Percentiles rank a stretch among this genome's conserved stretches.
These are phyloP conservation scores for Nothocercus julius DNA, from an alignment of 2,113 vertebrate genomes.

Conservation along the genomic window DNA sequence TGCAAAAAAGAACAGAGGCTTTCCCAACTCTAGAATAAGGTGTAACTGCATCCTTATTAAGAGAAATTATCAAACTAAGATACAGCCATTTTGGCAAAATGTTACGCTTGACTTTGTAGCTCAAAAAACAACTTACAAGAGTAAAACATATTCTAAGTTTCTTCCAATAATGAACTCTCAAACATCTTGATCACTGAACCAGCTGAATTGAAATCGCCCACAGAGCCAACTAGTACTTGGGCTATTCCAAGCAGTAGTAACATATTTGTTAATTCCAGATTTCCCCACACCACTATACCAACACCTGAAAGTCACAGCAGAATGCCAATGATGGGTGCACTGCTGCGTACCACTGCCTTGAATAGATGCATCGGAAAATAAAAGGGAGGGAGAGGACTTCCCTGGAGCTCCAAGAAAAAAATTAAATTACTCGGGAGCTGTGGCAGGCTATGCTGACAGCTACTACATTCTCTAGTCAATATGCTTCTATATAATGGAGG, in stretches of 20 bases:
- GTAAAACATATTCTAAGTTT: neutral
- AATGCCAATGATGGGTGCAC: neutral
- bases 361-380: neutral
- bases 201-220: neutral
- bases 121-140: neutral
- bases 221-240: neutral
- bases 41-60: neutral
- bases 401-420: too few species aligned
- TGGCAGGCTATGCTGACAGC: too few species aligned
- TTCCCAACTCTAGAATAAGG: neutral
- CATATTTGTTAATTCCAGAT: neutral
- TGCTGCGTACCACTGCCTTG: neutral
- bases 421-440: too few species aligned
- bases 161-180: neutral
- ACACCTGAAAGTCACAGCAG: neutral
- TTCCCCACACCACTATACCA: neutral
- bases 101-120: neutral
- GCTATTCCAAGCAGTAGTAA: neutral
- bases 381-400: neutral
- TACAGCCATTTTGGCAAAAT: neutral
- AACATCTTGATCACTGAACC: neutral
- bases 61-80: neutral
- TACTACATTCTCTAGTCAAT: too few species aligned
- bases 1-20: neutral
- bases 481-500: too few species aligned